These are phyloP conservation scores for Synergus umbraculus DNA, from an alignment of 2,888 invertebrate species.

Conservation along the genomic window DNA sequence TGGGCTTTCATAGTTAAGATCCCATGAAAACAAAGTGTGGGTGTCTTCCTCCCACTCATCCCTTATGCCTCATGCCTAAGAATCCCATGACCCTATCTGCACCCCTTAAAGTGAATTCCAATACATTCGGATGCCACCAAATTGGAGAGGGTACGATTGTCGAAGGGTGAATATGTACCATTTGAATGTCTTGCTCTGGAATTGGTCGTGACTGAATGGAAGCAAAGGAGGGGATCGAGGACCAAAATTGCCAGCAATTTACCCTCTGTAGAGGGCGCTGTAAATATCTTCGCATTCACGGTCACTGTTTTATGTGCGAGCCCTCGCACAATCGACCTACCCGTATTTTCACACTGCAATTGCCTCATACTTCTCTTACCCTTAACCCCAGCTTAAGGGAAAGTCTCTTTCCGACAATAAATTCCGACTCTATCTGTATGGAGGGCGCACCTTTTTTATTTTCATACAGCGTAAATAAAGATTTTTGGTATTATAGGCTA, in stretches of 20 bases:
- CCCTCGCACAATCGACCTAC: constrained; percentile 18
- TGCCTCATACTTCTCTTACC: constrained; percentile 20
- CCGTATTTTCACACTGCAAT: constrained; percentile 37
- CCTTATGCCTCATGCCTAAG: not conserved
- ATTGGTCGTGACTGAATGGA: constrained; percentile 24
- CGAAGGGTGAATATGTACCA: constrained; percentile 9
- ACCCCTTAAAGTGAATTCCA: constrained; percentile 66
- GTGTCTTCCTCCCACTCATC: constrained; percentile 47
- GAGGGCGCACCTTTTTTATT: constrained; percentile 5
- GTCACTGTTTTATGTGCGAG: constrained; percentile 15
- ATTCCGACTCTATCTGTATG: constrained; percentile 17
- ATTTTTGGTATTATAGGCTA: not conserved
- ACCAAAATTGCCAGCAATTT: constrained; percentile 32
- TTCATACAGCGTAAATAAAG: not conserved
- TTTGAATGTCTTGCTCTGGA: constrained; percentile 7
- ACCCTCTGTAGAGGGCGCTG: not conserved
- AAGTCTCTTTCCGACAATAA: not conserved
- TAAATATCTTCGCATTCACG: constrained; percentile 15
- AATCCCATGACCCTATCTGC: constrained; percentile 34
- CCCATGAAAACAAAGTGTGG: constrained; percentile 68
- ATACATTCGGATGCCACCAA: constrained; percentile 67
- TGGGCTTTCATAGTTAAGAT: constrained; percentile 68
- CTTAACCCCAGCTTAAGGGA: constrained; percentile 23
- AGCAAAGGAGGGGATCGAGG: constrained; percentile 3
- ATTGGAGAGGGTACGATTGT: constrained; percentile 55